Base-by-base conservation (phyloP, 2,888 invertebrate genomes). In the Sminthurides aquaticus region DNA sequence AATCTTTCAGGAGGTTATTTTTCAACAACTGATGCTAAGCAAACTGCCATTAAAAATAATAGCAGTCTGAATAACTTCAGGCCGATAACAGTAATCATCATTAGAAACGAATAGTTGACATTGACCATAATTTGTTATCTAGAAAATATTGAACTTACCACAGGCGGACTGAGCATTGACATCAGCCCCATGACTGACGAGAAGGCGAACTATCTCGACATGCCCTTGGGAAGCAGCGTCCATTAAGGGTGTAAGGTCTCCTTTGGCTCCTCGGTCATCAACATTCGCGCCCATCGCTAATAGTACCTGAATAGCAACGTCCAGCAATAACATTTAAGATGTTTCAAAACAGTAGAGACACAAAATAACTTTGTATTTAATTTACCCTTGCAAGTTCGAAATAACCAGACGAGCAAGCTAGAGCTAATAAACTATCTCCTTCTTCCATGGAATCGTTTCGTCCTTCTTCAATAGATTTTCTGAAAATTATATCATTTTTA, bases 181-280 rank as follows among this genome's bases (percentile, higher is more conserved):
- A 82, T 94, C 92, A 62, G 93, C 93, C 76, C 89, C 89, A 82
- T 93, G 91, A 76, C 87, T 88, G 62, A 95, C 85, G 72, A 96
- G 84, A 75, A 93, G 84, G 76, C 88, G 86, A 67, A 94, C 94
- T 76, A 96, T 93, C 80, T 93, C 93, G 76, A 90, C 86, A 82
- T 94, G 93, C 24, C 96, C 95, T 69, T 93, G 92, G 74, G 90
- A 90, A 67, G 95, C 92, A 62, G 97, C 97, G 80, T 98, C 98
- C 97, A 99, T 98, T 75, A 99, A 82, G 26, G 95, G 97, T 62
- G 97, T 97, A 79, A 95, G 95, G 82, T 98, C 97, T 76, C 90
- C 91, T 82, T 97, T 97, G 79, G 94, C 91, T 67, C 96, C 96
- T 68, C 96, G 85, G 80, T 97, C 97, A 81, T 98, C 96, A 66